phyloP scores from a whole-genome alignment of 2,113 vertebrate genomes.

The Aspidoscelis tigris region DNA sequence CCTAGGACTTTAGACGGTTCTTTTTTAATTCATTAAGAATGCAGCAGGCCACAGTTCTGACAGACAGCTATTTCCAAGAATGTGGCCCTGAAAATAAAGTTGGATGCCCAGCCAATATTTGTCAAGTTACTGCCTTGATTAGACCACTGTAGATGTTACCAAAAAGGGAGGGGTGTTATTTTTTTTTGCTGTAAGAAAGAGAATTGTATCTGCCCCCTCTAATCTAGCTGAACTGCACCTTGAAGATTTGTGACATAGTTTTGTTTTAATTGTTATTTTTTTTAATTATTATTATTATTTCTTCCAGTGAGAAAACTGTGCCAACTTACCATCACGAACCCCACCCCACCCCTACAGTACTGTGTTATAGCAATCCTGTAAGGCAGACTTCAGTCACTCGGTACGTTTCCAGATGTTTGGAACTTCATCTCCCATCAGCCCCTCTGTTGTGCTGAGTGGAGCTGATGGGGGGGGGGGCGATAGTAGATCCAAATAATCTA shows the following conservation, averaged over 20 bases:
- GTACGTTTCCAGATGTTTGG: no score
- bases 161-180: slow-evolving; percentile 42
- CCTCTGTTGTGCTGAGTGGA: no score
- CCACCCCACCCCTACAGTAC: slow-evolving; percentile 47
- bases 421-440: no score
- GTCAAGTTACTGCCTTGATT: slow-evolving; percentile 52
- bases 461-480: no score
- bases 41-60: slow-evolving; percentile 57
- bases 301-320: slow-evolving; percentile 67
- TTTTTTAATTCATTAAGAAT: slow-evolving; percentile 52
- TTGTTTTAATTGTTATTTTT: neutral
- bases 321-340: slow-evolving; percentile 67
- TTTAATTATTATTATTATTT: slow-evolving; percentile 8
- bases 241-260: slow-evolving; percentile 57
- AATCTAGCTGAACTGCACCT: slow-evolving; percentile 63
- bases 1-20: slow-evolving; percentile 46
- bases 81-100: slow-evolving; percentile 42
- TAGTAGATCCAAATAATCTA: no score
- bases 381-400: neutral
- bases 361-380: slow-evolving; percentile 65
- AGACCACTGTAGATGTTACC: slow-evolving; percentile 63
- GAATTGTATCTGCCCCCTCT: slow-evolving; percentile 20
- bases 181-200: neutral
- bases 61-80: slow-evolving; percentile 58
- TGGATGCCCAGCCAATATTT: neutral